Percentiles rank a stretch among this genome's conserved stretches.
Evolutionary conservation across 2,888 invertebrate genomes (phyloP).

Genomic region (Cenopis cana): DNA sequence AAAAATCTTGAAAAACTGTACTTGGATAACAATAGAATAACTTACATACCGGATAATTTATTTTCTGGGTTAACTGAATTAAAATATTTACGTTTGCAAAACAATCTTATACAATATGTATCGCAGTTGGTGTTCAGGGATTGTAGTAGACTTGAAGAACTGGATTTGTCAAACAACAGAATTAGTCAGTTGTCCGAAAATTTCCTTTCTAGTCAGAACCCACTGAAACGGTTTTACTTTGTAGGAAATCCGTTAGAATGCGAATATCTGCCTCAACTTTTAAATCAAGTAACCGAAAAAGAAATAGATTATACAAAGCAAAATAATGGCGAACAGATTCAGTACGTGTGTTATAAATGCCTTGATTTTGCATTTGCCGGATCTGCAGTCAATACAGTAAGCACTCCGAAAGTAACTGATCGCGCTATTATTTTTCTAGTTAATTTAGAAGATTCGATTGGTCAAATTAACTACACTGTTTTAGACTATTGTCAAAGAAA

Average conservation of each 20-base stretch:
- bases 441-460: too few relatives aligned
- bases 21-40: slow-evolving; percentile 1
- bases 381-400: too few relatives aligned
- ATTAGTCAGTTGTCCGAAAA: slow-evolving; percentile 4
- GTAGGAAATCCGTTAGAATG: neutral
- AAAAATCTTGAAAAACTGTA: neutral
- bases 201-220: neutral
- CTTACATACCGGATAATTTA: neutral
- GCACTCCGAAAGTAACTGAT: neutral
- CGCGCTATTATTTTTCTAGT: too few relatives aligned
- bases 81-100: neutral
- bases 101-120: neutral
- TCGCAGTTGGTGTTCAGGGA: neutral
- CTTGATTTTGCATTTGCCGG: neutral
- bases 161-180: neutral
- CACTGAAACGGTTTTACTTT: neutral
- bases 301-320: neutral
- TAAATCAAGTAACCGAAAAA: neutral
- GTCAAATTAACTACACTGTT: neutral
- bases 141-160: neutral
- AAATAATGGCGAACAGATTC: neutral
- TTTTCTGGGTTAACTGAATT: neutral
- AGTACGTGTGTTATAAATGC: neutral
- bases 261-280: neutral
- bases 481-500: neutral